These are phyloP conservation scores for Panulirus ornatus DNA, from an alignment of 1,140 invertebrate genomes.

Conservation along the genomic window DNA sequence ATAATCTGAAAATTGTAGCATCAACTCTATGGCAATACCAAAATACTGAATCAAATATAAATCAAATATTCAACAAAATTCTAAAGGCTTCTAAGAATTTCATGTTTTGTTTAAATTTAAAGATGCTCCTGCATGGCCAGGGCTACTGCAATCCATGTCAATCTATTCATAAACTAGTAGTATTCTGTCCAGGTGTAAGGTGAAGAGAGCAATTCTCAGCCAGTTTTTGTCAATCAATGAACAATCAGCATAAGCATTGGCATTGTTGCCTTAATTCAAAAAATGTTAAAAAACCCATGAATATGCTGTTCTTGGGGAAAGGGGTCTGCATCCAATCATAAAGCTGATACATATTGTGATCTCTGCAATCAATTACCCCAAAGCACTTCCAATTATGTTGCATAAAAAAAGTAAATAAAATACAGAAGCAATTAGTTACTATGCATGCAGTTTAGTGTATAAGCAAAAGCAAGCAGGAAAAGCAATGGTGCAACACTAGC, in stretches of 20 bases:
- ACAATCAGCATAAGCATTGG: background rate
- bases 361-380: background rate
- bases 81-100: too few species aligned
- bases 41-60: too few species aligned
- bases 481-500: too few species aligned
- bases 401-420: too few species aligned
- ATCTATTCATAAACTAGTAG: background rate
- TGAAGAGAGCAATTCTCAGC: background rate
- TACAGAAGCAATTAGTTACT: too few species aligned
- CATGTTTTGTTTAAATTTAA: too few species aligned
- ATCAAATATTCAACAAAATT: too few species aligned
- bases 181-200: background rate
- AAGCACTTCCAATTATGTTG: too few species aligned
- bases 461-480: too few species aligned
- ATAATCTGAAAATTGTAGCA: too few species aligned
- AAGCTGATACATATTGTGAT: background rate
- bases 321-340: constrained; percentile 2
- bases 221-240: background rate
- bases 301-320: background rate
- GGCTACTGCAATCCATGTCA: background rate
- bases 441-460: too few species aligned
- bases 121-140: background rate
- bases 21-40: too few species aligned
- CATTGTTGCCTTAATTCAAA: background rate
- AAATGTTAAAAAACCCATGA: background rate